phyloP scores from a whole-genome alignment of 2,888 invertebrate species.

The Ganaspis brasiliensis region DNA sequence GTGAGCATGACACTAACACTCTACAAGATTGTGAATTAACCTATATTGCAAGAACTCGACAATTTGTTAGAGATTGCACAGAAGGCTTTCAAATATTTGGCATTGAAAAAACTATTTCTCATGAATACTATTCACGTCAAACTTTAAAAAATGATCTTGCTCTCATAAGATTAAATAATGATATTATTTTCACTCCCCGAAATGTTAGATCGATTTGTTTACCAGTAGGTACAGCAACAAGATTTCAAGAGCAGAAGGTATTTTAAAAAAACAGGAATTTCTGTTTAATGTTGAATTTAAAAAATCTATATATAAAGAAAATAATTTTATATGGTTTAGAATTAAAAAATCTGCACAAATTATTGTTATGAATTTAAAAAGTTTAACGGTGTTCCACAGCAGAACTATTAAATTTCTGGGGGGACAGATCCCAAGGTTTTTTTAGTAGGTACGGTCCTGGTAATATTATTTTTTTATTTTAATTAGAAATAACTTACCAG shows the following conservation, averaged over 20 bases:
- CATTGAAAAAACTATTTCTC: constrained; percentile 57
- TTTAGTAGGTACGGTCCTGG: no score
- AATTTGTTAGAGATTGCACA: constrained; percentile 79
- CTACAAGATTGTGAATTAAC: constrained; percentile 79
- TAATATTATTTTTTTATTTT: no score
- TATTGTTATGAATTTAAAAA: no score
- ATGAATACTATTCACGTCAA: constrained; percentile 60
- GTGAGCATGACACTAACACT: constrained; percentile 83
- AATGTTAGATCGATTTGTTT: constrained; percentile 67
- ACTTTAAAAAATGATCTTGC: constrained; percentile 68
- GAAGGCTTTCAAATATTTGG: constrained; percentile 82
- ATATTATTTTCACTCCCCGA: constrained; percentile 58
- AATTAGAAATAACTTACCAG: no score
- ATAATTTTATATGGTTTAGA: no score
- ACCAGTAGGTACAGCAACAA: constrained; percentile 56
- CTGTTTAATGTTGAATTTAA: no score
- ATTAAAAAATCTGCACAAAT: no score
- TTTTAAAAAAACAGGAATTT: no score
- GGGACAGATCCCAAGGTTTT: no score
- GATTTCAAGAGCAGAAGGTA: neutral
- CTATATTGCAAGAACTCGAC: constrained; percentile 73
- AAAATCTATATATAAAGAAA: no score
- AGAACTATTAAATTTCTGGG: no score
- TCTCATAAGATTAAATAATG: constrained; percentile 59
- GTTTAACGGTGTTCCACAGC: no score